Percentiles rank a stretch among this genome's conserved stretches.
These are phyloP conservation scores for Dendrolimus pini DNA, from an alignment of 2,888 invertebrate species.

Conservation along the genomic window DNA sequence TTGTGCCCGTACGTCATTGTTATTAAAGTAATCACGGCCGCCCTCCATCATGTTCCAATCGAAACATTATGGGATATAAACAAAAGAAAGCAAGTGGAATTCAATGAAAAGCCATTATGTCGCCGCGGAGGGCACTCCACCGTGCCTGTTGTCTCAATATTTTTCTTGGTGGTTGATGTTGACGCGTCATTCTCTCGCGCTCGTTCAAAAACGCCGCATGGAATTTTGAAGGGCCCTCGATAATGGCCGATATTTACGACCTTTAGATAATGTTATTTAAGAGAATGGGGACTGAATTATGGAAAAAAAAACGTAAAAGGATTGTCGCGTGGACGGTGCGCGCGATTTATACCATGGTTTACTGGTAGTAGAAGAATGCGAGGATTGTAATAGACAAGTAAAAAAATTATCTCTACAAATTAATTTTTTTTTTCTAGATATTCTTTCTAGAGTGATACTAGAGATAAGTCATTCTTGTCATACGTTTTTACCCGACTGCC, in stretches of 20 bases:
- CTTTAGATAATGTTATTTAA: conserved; percentile 68
- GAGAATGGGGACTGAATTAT: conserved; percentile 53
- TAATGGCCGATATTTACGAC: conserved; percentile 73
- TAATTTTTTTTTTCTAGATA: too few relatives aligned
- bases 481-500: too few relatives aligned
- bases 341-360: conserved; percentile 15
- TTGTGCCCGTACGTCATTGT: conserved; percentile 67
- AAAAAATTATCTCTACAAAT: too few relatives aligned
- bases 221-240: conserved; percentile 69
- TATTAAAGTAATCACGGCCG: conserved; percentile 74
- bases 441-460: too few relatives aligned
- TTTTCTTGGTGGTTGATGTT: conserved; percentile 69
- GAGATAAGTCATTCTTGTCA: too few relatives aligned
- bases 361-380: conserved; percentile 2
- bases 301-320: conserved; percentile 47
- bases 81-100: conserved; percentile 73
- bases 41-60: conserved; percentile 71
- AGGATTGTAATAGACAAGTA: too few relatives aligned
- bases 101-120: conserved; percentile 75
- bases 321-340: conserved; percentile 31
- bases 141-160: conserved; percentile 70
- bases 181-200: conserved; percentile 66
- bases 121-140: conserved; percentile 61
- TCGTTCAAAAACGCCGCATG: conserved; percentile 65
- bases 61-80: conserved; percentile 75